Evolutionary conservation across 2,113 vertebrate species (phyloP).

Genomic region (Nipponia nippon): DNA sequence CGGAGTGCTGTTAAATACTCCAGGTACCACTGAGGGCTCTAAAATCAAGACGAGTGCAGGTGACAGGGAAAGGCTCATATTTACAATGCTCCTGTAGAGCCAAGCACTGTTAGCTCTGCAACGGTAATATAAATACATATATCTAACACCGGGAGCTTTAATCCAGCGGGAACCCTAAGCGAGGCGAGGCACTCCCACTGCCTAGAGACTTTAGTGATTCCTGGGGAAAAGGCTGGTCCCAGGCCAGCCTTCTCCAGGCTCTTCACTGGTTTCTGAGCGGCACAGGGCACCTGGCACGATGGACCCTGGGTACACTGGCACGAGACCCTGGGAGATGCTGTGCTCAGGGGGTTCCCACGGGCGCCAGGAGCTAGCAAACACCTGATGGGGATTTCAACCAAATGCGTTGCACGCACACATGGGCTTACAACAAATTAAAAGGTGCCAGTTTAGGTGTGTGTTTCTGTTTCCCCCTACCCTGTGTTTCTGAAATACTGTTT

Average conservation of each 20-base stretch:
- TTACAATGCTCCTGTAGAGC: not conserved
- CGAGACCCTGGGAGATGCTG: not conserved
- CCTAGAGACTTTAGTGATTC: not conserved
- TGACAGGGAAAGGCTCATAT: conserved; percentile 17
- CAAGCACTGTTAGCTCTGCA: not conserved
- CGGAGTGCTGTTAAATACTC: conserved; percentile 54
- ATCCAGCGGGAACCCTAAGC: not conserved
- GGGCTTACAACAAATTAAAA: not conserved
- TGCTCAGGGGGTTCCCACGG: fast-evolving
- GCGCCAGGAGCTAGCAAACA: not conserved
- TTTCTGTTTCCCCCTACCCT: not conserved
- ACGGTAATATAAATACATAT: not conserved
- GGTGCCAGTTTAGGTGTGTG: not conserved
- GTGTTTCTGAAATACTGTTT: not conserved
- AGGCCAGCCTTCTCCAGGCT: not conserved
- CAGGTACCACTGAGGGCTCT: conserved; percentile 37
- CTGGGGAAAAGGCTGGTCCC: not conserved
- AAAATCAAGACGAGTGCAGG: conserved; percentile 22
- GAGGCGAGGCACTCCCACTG: not conserved
- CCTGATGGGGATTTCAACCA: not conserved
- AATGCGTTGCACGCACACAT: fast-evolving
- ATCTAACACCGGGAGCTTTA: not conserved
- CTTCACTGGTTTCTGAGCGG: not conserved
- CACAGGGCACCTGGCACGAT: not conserved
- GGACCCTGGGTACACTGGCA: not conserved